A percentile compares a stretch with the other conserved stretches of the same genome.
Conservation (phyloP, 2,797 vertebrate species). For the Bradypodion ventrale region DNA sequence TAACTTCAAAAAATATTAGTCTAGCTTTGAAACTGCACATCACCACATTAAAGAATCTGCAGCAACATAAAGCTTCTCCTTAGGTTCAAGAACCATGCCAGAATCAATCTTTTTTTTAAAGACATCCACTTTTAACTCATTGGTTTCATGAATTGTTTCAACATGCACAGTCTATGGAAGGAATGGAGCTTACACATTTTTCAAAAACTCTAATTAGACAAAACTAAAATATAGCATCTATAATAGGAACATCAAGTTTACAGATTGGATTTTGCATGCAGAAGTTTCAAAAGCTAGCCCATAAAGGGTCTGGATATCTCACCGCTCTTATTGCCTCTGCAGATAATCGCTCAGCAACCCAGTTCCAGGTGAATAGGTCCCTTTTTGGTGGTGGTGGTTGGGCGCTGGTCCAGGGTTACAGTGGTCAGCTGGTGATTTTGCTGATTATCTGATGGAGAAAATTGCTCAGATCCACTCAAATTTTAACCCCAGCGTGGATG, state of each 20-base stretch:
- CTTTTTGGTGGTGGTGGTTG: no score
- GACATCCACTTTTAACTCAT: no score
- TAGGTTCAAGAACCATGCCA: conserved; percentile 10
- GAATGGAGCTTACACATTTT: background rate
- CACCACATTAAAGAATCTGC: background rate
- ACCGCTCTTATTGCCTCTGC: no score
- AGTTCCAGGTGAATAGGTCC: no score
- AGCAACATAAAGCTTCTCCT: background rate
- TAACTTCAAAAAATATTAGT: conserved; percentile 41
- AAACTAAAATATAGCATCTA: background rate
- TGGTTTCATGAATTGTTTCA: conserved; percentile 38
- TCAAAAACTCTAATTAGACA: background rate
- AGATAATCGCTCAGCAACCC: no score
- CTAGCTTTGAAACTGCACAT: conserved; percentile 43
- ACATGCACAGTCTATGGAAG: conserved; percentile 19
- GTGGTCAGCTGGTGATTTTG: no score
- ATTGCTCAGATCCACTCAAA: no score
- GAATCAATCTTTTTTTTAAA: conserved; percentile 24
- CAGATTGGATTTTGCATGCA: background rate
- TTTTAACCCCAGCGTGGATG: no score
- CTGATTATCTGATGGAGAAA: no score
- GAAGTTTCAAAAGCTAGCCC: background rate
- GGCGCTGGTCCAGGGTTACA: no score
- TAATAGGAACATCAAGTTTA: background rate
- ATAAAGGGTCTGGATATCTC: background rate